phyloP scores from a whole-genome alignment of 2,888 invertebrate genomes.

The Erebia ligea region DNA sequence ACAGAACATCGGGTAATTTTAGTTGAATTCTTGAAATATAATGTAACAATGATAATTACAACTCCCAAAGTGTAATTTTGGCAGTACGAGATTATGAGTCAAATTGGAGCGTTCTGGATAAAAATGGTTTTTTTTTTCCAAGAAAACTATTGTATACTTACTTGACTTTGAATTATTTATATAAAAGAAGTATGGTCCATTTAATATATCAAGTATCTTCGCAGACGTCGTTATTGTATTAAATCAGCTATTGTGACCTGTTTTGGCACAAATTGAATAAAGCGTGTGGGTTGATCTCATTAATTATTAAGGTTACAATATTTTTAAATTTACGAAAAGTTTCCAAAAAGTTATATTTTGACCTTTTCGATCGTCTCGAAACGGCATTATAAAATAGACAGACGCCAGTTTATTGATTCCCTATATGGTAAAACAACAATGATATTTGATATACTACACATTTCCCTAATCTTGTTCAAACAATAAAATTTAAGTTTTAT shows the following conservation, averaged over 20 bases:
- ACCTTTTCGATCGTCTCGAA: constrained; percentile 29
- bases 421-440: constrained; percentile 27
- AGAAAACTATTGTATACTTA: background rate
- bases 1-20: no score
- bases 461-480: constrained; percentile 15
- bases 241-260: constrained; percentile 60
- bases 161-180: background rate
- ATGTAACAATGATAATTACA: no score
- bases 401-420: constrained; percentile 27
- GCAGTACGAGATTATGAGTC: background rate
- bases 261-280: constrained; percentile 56
- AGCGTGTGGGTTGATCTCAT: constrained; percentile 61
- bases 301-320: constrained; percentile 62
- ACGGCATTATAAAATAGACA: constrained; percentile 21
- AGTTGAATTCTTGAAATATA: no score
- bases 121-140: background rate
- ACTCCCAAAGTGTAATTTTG: no score
- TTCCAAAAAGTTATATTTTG: constrained; percentile 35
- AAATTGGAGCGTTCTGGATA: background rate
- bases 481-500: constrained; percentile 21
- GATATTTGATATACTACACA: constrained; percentile 15
- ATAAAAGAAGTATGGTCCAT: constrained; percentile 23
- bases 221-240: constrained; percentile 56
- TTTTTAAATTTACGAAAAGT: constrained; percentile 34
- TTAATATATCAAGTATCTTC: constrained; percentile 41